Evolutionary conservation across 2,888 invertebrate genomes (phyloP), one percentile per base, ranked within the genome.

Genomic region (Drosophila diplacantha): DNA sequence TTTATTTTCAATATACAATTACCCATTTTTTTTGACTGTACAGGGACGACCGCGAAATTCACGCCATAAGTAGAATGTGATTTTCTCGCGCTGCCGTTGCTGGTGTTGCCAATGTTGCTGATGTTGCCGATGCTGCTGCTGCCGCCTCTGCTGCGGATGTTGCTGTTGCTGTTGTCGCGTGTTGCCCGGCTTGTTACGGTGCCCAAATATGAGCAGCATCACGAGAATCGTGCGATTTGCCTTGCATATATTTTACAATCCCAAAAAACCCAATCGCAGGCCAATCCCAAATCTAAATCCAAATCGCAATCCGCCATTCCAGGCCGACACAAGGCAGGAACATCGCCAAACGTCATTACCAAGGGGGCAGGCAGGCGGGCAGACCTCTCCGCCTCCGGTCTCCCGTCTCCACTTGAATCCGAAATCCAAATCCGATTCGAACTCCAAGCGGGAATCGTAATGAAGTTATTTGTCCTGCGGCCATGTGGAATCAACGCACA

Each of bases 161-260:
- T 62, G 52, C 18, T 55, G 58, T 50, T 67, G 52, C 20, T 68
- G 74, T 71, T 74, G 75, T 73, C 72, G 73, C 74, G 83, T 75
- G 83, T 81, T 80, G 84, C 74, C 68, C 72, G 65, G 75, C 84
- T 81, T 83, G 75, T 83, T 75, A 81, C 75, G 78, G 68, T 84
- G 85, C 78, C 84, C 85, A 85, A 85, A 86, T 86, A 85, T 85
- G 86, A 86, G 85, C 84, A 85, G 81, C 84, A 85, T 85, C 85
- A 85, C 85, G 85, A 85, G 85, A 86, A 85, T 86, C 85, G 85
- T 85, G 85, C 85, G 84, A 79, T 78, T 83, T 83, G 75, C 81
- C 75, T 85, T 85, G 80, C 84, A 83, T 79, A 80, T 83, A 80
- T 81, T 83, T 80, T 74, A 81, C 80, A 76, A 81, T 78, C 59